phyloP scores from a whole-genome alignment of 2,888 invertebrate species.

The Stegophylla sp. region DNA sequence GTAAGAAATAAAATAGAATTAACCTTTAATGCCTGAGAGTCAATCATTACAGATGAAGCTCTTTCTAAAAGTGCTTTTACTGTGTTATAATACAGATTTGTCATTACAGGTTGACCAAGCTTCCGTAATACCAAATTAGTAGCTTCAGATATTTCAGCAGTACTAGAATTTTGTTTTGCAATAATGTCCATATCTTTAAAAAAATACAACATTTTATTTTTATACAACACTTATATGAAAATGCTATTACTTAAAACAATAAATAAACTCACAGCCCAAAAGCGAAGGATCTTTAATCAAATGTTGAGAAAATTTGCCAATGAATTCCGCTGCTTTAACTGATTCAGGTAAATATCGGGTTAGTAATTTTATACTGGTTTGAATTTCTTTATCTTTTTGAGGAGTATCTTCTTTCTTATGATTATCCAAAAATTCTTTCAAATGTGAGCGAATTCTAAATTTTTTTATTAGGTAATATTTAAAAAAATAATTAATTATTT shows the following conservation, averaged over 20 bases:
- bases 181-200: conserved; percentile 80
- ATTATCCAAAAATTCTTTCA: conserved; percentile 86
- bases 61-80: conserved; percentile 94
- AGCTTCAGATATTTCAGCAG: conserved; percentile 91
- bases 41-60: conserved; percentile 95
- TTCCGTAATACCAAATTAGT: conserved; percentile 80
- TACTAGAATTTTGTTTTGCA: conserved; percentile 86
- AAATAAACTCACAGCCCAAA: conserved; percentile 60
- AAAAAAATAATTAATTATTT: conserved; percentile 17
- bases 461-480: conserved; percentile 5
- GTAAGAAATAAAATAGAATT: conserved; percentile 49
- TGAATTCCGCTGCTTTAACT: conserved; percentile 86
- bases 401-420: conserved; percentile 74
- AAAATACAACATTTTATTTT: not conserved
- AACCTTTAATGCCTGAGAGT: conserved; percentile 83
- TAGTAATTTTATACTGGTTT: conserved; percentile 64
- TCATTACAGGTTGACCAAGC: conserved; percentile 92
- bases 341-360: conserved; percentile 86
- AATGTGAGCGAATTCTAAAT: conserved; percentile 76
- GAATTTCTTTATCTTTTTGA: conserved; percentile 77
- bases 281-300: conserved; percentile 71
- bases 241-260: not conserved
- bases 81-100: conserved; percentile 93
- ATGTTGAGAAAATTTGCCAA: conserved; percentile 81
- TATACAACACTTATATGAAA: not conserved